These are phyloP conservation scores for Campoplex nolae DNA, from an alignment of 2,888 invertebrate genomes.

Conservation along the genomic window DNA sequence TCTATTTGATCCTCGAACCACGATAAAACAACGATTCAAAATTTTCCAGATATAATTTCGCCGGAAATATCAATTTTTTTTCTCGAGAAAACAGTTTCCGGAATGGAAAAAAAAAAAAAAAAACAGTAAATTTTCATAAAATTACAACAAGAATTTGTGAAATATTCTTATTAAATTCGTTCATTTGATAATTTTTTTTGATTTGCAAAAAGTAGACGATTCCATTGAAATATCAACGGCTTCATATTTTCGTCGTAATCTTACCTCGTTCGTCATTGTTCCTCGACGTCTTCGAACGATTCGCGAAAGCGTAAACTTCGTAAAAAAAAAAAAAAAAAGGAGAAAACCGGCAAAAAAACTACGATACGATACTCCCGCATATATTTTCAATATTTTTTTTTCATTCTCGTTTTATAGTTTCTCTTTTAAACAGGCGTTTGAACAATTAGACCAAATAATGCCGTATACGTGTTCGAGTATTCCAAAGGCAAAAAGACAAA, in stretches of 20 bases:
- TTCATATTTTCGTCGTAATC: background rate
- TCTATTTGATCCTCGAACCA: constrained; percentile 21
- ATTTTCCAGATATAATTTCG: background rate
- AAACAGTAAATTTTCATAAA: background rate
- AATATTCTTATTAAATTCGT: background rate
- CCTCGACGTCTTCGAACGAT: background rate
- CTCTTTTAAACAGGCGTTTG: constrained; percentile 5
- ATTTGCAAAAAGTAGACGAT: background rate
- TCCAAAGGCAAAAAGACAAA: constrained; percentile 47
- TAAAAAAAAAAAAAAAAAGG: background rate
- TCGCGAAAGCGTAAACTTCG: constrained; percentile 17
- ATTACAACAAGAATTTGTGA: background rate
- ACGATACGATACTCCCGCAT: background rate
- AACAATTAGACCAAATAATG: constrained; percentile 42
- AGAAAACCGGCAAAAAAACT: background rate
- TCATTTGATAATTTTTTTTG: background rate
- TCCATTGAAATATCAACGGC: too few relatives aligned
- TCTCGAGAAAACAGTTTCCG: background rate
- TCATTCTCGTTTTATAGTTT: background rate
- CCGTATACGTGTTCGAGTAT: constrained; percentile 39
- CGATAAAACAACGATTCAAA: background rate
- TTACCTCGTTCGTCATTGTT: constrained; percentile 44
- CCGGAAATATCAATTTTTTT: background rate
- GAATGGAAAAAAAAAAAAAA: too few relatives aligned
- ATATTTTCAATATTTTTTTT: constrained; percentile 3